Conservation (phyloP, 2,113 vertebrate genomes). For the Eublepharis macularius region DNA sequence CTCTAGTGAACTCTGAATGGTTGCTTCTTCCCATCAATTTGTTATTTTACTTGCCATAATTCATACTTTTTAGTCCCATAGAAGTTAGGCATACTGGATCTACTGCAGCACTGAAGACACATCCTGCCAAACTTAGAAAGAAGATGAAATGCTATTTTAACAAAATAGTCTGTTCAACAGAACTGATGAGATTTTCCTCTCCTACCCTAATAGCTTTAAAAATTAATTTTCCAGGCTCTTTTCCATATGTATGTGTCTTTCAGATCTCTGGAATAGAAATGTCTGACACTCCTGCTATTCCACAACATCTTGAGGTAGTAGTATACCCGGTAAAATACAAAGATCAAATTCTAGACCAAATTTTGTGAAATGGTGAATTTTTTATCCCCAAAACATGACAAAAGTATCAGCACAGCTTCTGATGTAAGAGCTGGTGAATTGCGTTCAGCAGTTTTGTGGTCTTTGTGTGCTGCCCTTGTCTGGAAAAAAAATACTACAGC, state of each 20-base stretch:
- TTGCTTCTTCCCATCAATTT: not conserved
- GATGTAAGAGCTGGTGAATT: constrained; percentile 2
- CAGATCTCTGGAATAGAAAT: not conserved
- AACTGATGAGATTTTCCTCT: not conserved
- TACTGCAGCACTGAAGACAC: not conserved
- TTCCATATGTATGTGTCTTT: not conserved
- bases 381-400: not conserved
- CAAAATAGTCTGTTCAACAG: not conserved
- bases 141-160: not conserved
- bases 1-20: not conserved
- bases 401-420: constrained; percentile 2
- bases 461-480: constrained; percentile 5
- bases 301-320: not conserved
- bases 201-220: rapidly evolving
- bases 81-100: not conserved
- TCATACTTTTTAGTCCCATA: not conserved
- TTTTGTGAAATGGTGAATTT: not conserved
- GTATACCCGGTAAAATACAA: not conserved
- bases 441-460: constrained; percentile 23
- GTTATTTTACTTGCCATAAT: not conserved
- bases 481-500: constrained; percentile 41
- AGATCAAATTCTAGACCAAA: constrained; percentile 18
- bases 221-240: not conserved
- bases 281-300: not conserved
- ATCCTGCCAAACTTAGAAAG: not conserved